Evolutionary conservation across 2,113 vertebrate genomes (phyloP).

Genomic region (Picathartes gymnocephalus): DNA sequence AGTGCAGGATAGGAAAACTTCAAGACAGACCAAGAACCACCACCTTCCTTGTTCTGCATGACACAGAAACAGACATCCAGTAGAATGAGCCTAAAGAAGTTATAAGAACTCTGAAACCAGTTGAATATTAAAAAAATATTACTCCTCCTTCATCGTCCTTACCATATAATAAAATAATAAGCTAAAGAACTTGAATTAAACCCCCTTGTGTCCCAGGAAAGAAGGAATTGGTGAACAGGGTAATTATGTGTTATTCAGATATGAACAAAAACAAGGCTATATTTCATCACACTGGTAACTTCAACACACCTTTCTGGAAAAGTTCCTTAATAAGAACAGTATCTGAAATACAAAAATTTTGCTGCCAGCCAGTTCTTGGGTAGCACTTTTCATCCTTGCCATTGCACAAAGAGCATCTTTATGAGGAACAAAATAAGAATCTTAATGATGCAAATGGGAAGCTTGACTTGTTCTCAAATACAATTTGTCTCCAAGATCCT

Average conservation of each 20-base stretch:
- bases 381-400: neutral
- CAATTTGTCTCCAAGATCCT: neutral
- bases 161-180: neutral
- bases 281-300: neutral
- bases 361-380: neutral
- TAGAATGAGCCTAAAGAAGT: neutral
- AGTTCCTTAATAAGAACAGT: neutral
- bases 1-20: neutral
- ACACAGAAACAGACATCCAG: neutral
- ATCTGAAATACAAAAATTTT: neutral
- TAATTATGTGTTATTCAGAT: neutral
- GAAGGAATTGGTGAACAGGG: neutral
- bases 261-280: neutral
- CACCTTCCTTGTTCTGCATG: neutral
- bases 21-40: neutral
- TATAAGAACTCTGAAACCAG: neutral
- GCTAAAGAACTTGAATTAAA: neutral
- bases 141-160: neutral
- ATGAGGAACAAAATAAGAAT: neutral
- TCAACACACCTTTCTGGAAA: neutral
- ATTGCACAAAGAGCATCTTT: neutral
- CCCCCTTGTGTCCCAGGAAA: neutral
- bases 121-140: neutral
- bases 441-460: neutral
- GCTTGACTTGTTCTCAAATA: neutral